Conservation (phyloP, 2,888 invertebrate species). For the Melipona bicolor region DNA sequence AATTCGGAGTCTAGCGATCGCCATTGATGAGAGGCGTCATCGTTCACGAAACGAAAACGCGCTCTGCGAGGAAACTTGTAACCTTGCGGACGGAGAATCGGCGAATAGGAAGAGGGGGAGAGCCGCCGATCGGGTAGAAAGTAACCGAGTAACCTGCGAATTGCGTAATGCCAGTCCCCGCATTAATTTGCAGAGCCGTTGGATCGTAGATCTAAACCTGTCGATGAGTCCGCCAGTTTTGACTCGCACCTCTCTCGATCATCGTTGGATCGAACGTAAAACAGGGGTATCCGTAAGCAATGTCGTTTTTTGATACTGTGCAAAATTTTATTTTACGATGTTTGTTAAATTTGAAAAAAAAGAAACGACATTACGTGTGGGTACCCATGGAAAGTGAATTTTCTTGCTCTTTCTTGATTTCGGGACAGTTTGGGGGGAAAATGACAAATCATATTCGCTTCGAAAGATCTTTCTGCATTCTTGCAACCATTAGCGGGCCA, state of each 20-base stretch:
- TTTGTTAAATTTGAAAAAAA: no score
- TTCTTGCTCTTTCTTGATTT: no score
- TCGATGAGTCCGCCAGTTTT: slow-evolving; percentile 1
- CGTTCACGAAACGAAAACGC: background rate
- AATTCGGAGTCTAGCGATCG: background rate
- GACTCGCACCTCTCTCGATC: background rate
- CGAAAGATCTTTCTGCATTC: slow-evolving; percentile 42
- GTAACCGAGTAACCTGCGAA: slow-evolving; percentile 74
- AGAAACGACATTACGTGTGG: background rate
- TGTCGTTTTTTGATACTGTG: no score
- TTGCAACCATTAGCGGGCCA: slow-evolving; percentile 41
- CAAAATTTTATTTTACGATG: no score
- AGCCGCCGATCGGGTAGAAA: slow-evolving; percentile 70
- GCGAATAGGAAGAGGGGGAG: slow-evolving; percentile 45
- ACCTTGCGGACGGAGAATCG: slow-evolving; percentile 62
- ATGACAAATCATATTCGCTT: background rate
- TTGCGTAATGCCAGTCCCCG: slow-evolving; percentile 67
- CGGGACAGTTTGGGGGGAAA: no score
- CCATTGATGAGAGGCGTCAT: background rate
- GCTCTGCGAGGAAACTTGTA: slow-evolving; percentile 35
- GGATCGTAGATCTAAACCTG: slow-evolving; percentile 20
- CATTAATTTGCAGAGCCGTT: slow-evolving; percentile 54
- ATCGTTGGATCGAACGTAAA: background rate
- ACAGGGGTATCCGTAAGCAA: no score
- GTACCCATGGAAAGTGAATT: no score